Base-by-base conservation (phyloP, 2,113 vertebrate species). In the Eulemur macaco region DNA sequence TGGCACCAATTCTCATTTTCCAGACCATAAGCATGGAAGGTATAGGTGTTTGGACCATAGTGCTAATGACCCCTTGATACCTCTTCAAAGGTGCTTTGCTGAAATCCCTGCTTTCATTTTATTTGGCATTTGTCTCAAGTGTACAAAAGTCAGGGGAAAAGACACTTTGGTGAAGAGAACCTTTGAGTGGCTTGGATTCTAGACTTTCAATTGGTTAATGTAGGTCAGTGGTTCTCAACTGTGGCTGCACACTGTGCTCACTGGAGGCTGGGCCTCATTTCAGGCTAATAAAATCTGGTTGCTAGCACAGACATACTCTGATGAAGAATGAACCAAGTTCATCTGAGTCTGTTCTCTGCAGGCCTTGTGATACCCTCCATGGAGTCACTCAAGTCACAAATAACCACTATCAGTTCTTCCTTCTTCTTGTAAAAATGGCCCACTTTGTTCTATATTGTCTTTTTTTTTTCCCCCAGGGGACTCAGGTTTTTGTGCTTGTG, bases 401-500 rank as follows among this genome's bases (percentile, higher is more conserved):
- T 91, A 89, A 69, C 31, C 18, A 50, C 10, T 39, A 4, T 86
- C 15, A 21, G 15, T 1, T 83, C 14, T 94, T 94, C 31, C 34
- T 90, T 94, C 73, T 78, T 90, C 63, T 96, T 77, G 10, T 17
- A 77, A 91, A 69, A 15, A 77, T 37, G 25, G 4, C 21, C 23
- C 5, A 27, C 18, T 93, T 87, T 50, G 27, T 87, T 91, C 90
- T 71, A 92, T 64, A 20, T 50, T 91, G 37, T 95, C 60, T 95
- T 42, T 77, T 76, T 76, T 39, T 39, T 85, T 58, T 52, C 95
- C 94, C 87, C 68, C 96, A 99, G 99, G 99, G 18, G 99, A 99
- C 23, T 89, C 96, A 12, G 99, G 99, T 8, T 98, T 99, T 96
- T 99, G 99, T 98, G 96, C 98, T 83, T 99, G 99, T 98, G 86